These are phyloP conservation scores for Andrena hattorfiana DNA, from an alignment of 2,888 invertebrate species.

Conservation along the genomic window DNA sequence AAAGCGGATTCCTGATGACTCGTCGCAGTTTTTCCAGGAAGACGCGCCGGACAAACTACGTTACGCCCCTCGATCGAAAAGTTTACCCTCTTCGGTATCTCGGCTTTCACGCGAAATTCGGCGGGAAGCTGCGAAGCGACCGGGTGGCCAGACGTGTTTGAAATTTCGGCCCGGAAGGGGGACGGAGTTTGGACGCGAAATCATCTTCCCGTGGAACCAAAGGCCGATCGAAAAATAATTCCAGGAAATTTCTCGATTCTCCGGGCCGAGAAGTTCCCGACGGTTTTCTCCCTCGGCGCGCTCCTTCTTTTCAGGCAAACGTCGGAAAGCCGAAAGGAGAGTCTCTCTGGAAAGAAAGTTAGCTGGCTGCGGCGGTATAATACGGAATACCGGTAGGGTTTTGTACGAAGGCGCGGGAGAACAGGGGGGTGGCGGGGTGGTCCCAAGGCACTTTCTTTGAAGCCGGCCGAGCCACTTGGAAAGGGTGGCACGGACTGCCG, in stretches of 20 bases:
- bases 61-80: slow-evolving; percentile 46
- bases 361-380: slow-evolving; percentile 69
- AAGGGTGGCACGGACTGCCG: slow-evolving; percentile 73
- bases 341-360: slow-evolving; percentile 66
- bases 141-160: background rate
- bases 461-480: slow-evolving; percentile 71
- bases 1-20: slow-evolving; percentile 68
- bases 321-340: slow-evolving; percentile 42
- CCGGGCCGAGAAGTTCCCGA: slow-evolving; percentile 9
- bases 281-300: slow-evolving; percentile 42
- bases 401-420: slow-evolving; percentile 45
- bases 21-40: slow-evolving; percentile 66
- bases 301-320: slow-evolving; percentile 50
- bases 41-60: slow-evolving; percentile 65
- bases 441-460: slow-evolving; percentile 81
- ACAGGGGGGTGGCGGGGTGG: slow-evolving; percentile 46
- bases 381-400: slow-evolving; percentile 66
- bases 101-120: background rate
- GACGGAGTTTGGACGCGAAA: background rate
- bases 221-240: slow-evolving; percentile 46
- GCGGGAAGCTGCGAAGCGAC: background rate
- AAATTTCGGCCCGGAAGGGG: background rate
- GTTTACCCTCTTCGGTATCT: background rate
- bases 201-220: background rate
- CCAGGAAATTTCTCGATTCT: slow-evolving; percentile 39